Base-by-base conservation (phyloP, 1,140 invertebrate species). In the Pantala flavescens region DNA sequence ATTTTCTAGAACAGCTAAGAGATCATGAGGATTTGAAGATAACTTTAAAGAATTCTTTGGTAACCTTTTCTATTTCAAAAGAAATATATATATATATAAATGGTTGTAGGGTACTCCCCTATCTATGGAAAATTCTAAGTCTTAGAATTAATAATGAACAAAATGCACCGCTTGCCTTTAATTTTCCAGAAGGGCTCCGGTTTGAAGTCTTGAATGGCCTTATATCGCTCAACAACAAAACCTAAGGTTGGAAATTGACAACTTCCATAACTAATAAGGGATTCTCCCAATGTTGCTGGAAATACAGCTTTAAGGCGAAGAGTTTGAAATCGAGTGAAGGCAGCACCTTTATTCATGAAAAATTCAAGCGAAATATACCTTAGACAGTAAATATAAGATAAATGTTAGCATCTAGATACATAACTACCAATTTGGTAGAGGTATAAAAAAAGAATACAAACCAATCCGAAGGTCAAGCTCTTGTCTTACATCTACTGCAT, bases 241-340 rank as follows among this genome's bases (percentile, higher is more conserved):
- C 97, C 97, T 43, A 98, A 83, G 0, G 97, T 98, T 43, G 97
- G 97, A 83, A 98, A 98, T 80, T 99, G 97, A 82, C 97, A 99
- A 72, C 93, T 95, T 0, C 98, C 98, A 84, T 99, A 97, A 83
- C 97, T 99, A 24, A 99, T 93, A 0, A 99, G 82, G 81, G 91
- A 89, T 42, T 93, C 87, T 0, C 87, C 82, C 72, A 95, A 84
- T 78, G 88, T 88, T 71, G 85, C 83, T 3, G 95, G 94, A 82
- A 98, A 97, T 11, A 94, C 88, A 81, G 90, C 90, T 80, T 93
- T 89, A 0, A 99, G 81, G 70, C 96, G 86, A 28, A 99, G 80
- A 0, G 98, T 99, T 87, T 99, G 98, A 82, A 99, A 95, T 72
- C 98, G 86, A n/a, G 98, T 99, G 82, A 99, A 99, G 36, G 98